A percentile compares a stretch with the other conserved stretches of the same genome.
These are phyloP conservation scores for Anguilla megastoma DNA, from an alignment of 2,797 vertebrate species.

Conservation along the genomic window DNA sequence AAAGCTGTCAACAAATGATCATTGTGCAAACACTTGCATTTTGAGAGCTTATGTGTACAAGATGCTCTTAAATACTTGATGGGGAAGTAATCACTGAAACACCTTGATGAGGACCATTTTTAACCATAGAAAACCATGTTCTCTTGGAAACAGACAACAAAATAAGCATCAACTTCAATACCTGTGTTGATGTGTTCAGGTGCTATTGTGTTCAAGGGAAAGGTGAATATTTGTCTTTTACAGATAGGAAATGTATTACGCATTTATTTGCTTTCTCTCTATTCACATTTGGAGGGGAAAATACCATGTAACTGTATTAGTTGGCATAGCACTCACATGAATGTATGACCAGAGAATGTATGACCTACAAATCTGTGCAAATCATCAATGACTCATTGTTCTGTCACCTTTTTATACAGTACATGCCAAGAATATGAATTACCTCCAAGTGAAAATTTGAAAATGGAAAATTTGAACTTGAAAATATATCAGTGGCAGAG, in stretches of 20 bases:
- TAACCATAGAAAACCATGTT: neutral
- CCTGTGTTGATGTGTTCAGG: neutral
- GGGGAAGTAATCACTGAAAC: neutral
- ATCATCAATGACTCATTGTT: neutral
- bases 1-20: neutral
- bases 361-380: neutral
- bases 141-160: neutral
- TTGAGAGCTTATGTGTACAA: neutral
- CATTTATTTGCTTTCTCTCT: neutral
- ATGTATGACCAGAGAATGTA: too few relatives aligned
- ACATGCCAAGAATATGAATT: neutral
- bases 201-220: conserved; percentile 6
- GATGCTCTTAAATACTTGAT: neutral
- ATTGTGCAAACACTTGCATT: neutral
- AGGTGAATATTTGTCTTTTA: conserved; percentile 18
- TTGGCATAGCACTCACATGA: too few relatives aligned
- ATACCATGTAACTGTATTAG: neutral
- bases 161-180: neutral
- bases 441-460: neutral
- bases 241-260: conserved; percentile 54
- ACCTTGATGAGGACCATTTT: neutral
- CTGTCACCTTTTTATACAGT: neutral
- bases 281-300: neutral
- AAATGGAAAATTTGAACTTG: neutral
- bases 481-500: too few relatives aligned